Evolutionary conservation across 1,140 invertebrate species (phyloP).

Genomic region (Drosophila sp.): DNA sequence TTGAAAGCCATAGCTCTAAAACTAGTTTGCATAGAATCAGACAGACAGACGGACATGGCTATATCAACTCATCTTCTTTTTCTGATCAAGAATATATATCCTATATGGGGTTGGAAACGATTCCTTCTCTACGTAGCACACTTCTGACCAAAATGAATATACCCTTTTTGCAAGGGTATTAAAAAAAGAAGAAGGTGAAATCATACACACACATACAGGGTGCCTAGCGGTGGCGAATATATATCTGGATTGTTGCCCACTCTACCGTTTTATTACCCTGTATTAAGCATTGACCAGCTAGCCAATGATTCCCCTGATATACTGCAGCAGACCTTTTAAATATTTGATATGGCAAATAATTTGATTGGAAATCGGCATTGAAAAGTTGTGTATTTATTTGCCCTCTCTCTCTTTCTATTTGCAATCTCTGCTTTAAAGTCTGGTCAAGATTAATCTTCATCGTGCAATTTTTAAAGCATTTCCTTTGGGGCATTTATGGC

Average conservation of each 20-base stretch:
- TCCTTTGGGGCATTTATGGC: conserved; percentile 22
- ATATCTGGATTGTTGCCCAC: background rate
- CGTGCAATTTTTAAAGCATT: conserved; percentile 14
- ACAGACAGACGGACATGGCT: too few species aligned
- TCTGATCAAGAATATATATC: too few species aligned
- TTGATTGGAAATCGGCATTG: conserved; percentile 69
- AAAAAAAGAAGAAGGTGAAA: conserved; percentile 41
- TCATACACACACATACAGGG: background rate
- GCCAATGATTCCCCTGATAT: conserved; percentile 29
- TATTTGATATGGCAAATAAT: conserved; percentile 73
- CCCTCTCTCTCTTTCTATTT: background rate
- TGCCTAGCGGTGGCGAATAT: too few species aligned
- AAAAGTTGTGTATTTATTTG: conserved; percentile 10
- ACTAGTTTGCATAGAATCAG: conserved; percentile 8
- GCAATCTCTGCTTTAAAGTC: conserved; percentile 17
- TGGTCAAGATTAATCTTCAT: background rate
- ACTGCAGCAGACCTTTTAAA: conserved; percentile 64
- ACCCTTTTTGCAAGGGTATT: too few species aligned
- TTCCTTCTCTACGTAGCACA: too few species aligned
- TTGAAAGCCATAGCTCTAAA: too few species aligned
- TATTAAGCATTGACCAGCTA: conserved; percentile 26
- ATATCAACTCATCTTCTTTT: too few species aligned
- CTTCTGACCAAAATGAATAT: too few species aligned
- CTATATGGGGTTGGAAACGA: too few species aligned
- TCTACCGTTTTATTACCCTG: conserved; percentile 38